A percentile compares a stretch with the other conserved stretches of the same genome.
Evolutionary conservation across 2,113 vertebrate species (phyloP).

Genomic region (Pterocles burchelli): DNA sequence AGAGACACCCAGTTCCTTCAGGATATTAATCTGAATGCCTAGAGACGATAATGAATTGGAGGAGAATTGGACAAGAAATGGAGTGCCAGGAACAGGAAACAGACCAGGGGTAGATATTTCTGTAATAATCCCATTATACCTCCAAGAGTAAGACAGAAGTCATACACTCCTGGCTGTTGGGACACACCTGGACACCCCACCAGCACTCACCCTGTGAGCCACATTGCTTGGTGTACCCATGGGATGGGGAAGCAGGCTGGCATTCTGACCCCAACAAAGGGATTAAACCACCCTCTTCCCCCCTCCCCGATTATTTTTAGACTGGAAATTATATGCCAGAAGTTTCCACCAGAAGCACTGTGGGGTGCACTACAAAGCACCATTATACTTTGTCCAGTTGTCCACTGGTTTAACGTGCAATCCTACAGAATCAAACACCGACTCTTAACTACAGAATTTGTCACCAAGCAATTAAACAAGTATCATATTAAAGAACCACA

Average conservation of each 20-base stretch:
- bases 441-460: background rate
- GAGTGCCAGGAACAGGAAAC: background rate
- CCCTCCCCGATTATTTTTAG: background rate
- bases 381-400: accelerated
- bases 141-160: background rate
- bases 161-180: background rate
- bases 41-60: background rate
- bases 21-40: background rate
- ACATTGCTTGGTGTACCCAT: accelerated
- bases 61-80: background rate
- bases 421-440: background rate
- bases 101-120: background rate
- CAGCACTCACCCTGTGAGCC: background rate
- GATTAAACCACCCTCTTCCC: background rate
- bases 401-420: background rate
- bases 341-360: background rate
- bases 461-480: background rate
- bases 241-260: accelerated
- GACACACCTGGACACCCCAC: background rate
- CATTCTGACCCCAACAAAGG: background rate
- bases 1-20: background rate
- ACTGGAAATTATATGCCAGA: background rate
- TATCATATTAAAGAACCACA: accelerated
- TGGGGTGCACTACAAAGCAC: background rate
- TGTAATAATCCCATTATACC: background rate